phyloP scores from a whole-genome alignment of 2,797 vertebrate species.

The Alca torda region DNA sequence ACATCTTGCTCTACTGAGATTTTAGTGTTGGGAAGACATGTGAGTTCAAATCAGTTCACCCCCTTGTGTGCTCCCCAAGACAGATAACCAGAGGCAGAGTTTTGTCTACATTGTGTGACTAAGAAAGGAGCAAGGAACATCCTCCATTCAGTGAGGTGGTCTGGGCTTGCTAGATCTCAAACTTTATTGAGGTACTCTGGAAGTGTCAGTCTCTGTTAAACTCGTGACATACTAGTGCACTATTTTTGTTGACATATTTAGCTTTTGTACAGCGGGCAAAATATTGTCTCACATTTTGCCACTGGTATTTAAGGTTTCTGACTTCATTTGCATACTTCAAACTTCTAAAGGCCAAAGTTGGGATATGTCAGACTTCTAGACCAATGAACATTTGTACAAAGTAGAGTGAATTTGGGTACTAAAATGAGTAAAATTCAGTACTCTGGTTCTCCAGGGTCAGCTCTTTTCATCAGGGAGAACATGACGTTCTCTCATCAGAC shows the following conservation, averaged over 20 bases:
- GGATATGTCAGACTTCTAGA: not conserved
- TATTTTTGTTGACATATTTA: not conserved
- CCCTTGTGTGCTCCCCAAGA: not conserved
- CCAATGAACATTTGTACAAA: not conserved
- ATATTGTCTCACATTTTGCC: not conserved
- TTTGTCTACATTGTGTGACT: accelerated
- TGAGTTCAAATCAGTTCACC: not conserved
- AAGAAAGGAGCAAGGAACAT: too few relatives aligned
- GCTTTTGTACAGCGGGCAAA: not conserved
- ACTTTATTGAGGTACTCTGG: not conserved
- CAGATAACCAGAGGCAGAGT: not conserved
- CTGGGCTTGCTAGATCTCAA: not conserved
- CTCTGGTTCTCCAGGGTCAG: not conserved
- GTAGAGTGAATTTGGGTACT: not conserved
- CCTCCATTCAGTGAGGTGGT: too few relatives aligned
- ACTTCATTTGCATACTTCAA: not conserved
- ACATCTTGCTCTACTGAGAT: accelerated
- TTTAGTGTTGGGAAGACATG: not conserved
- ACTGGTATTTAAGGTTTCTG: not conserved
- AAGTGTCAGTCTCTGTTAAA: not conserved
- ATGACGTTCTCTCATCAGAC: not conserved
- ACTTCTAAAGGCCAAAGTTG: not conserved
- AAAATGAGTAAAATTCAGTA: not conserved
- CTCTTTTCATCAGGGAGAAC: not conserved
- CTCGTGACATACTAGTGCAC: accelerated